A percentile compares a stretch with the other conserved stretches of the same genome.
phyloP scores from a whole-genome alignment of 2,797 vertebrate species.

The Poecilia wingei region DNA sequence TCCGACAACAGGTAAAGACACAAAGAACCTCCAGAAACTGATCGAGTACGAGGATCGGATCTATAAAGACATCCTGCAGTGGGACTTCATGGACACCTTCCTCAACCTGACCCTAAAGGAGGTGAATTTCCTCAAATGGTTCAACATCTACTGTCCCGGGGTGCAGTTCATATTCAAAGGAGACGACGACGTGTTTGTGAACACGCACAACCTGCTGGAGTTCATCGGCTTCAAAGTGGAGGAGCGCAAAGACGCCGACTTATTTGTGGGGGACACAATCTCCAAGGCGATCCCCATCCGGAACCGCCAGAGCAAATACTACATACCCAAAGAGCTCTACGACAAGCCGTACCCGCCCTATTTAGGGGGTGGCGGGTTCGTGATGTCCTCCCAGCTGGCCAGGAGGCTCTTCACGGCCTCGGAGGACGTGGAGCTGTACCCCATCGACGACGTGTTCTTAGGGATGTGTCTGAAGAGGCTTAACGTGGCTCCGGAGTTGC shows the following conservation, averaged over 20 bases:
- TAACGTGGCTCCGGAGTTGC: constrained; percentile 77
- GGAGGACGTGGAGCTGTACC: constrained; percentile 82
- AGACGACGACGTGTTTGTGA: constrained; percentile 89
- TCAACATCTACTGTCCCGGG: constrained; percentile 79
- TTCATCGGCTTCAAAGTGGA: constrained; percentile 75
- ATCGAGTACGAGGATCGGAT: constrained; percentile 83
- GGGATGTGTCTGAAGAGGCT: constrained; percentile 86
- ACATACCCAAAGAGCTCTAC: constrained; percentile 84
- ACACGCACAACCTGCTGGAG: constrained; percentile 84
- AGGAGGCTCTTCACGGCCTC: constrained; percentile 73
- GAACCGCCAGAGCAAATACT: constrained; percentile 87
- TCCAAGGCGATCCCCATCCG: constrained; percentile 84
- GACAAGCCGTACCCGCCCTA: constrained; percentile 85
- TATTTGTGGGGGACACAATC: constrained; percentile 89
- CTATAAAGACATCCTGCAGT: constrained; percentile 86
- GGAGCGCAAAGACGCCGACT: constrained; percentile 55
- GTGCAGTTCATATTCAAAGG: constrained; percentile 87
- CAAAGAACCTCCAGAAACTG: constrained; percentile 83
- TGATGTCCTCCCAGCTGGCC: constrained; percentile 81
- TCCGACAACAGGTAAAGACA: constrained; percentile 79
- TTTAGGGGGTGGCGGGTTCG: constrained; percentile 86
- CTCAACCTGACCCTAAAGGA: constrained; percentile 87
- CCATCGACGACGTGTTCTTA: constrained; percentile 90
- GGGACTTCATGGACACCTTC: constrained; percentile 90
- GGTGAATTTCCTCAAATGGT: constrained; percentile 88